A percentile compares a stretch with the other conserved stretches of the same genome.
Conservation (phyloP, 2,888 invertebrate species). For the Luperina nickerlii region DNA sequence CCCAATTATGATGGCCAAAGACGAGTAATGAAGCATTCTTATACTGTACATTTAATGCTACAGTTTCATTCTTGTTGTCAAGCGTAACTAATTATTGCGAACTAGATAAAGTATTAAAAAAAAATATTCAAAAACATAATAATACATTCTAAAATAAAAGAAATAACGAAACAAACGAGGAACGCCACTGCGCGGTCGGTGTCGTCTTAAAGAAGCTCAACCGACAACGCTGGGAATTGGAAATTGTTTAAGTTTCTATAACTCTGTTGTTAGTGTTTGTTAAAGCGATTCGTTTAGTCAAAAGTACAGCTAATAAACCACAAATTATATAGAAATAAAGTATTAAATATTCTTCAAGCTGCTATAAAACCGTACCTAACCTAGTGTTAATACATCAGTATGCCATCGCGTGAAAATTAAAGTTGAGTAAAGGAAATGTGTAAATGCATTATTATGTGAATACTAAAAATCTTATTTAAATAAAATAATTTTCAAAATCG, state of each 20-base stretch:
- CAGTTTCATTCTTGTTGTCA: not conserved
- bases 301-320: not conserved
- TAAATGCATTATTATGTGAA: constrained; percentile 12
- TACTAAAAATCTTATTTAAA: not conserved
- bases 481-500: not conserved
- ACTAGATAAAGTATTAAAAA: not conserved
- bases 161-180: too few relatives aligned
- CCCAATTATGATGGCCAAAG: constrained; percentile 34
- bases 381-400: constrained; percentile 4
- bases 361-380: not conserved
- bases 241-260: constrained; percentile 5
- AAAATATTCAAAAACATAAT: not conserved
- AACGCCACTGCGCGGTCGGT: too few relatives aligned
- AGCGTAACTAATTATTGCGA: not conserved
- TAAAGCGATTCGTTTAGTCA: not conserved
- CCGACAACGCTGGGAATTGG: not conserved
- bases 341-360: not conserved
- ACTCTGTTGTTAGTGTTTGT: not conserved
- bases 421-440: not conserved
- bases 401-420: constrained; percentile 36
- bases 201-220: not conserved
- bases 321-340: not conserved
- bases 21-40: constrained; percentile 35
- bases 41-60: constrained; percentile 1
- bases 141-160: too few relatives aligned